Base-by-base conservation (phyloP, 2,888 invertebrate species). In the Drosophila sordidula region DNA sequence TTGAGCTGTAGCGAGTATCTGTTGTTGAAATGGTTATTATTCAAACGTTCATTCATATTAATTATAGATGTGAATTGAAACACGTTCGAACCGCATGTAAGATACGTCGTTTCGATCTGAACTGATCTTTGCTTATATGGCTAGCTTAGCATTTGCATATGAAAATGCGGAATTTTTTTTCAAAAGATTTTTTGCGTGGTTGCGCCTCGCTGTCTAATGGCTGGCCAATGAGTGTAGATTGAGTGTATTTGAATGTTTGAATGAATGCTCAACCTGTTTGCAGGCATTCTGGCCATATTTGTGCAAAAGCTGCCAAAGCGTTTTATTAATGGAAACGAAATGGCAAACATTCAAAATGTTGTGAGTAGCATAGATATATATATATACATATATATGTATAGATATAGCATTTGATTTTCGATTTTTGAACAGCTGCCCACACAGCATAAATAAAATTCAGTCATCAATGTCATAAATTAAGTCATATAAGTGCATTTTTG, bases 51-150 rank as follows among this genome's bases (percentile, higher is more conserved):
- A 80, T 80, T 87, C 74, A 78, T 49, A 77, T 80, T 85, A 87
- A 87, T 83, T 89, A 82, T 70, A 63, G 16, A 75, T 79, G 78
- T 78, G 80, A 88, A 78, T 88, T 76, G 65, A 77, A 76, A 89
- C 87, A 89, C 78, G 80, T 79, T 85, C 70, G 72, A 32, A 57
- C 61, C 36, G 59, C 61, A 58, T 78, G 75, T 59, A 45, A 66
- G 61, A 58, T 45, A 58, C 36, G 38, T 47, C 29, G 9, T 12
- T 55, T 59, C 45, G 50, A 75, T 46, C 26, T 39, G 41, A 78
- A 41, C 54, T 57, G 70, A 76, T 75, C 74, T 68, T 56, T 57
- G 45, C 78, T 74, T 78, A 74, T 75, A 75, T 69, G 78, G 77
- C 14, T 41, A 52, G 76, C 65, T 80, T 69, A 44, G 29, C 36